Base-by-base conservation (phyloP, 2,797 vertebrate species). In the Pseudochirops corinnae region DNA sequence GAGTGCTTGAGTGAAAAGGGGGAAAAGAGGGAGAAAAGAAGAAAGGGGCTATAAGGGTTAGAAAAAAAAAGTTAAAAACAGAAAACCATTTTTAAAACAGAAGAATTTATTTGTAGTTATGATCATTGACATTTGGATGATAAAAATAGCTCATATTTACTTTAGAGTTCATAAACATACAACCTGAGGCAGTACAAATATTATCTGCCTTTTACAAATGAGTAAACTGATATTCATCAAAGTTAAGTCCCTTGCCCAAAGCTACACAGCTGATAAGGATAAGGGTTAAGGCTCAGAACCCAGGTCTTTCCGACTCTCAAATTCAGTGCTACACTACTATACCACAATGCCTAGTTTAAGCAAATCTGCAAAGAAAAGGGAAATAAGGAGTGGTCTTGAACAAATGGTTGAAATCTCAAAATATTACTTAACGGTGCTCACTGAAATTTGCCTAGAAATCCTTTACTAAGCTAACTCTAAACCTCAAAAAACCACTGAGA, bases 291-390 rank as follows among this genome's bases (percentile, higher is more conserved):
- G 50, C 39, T 55, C 10, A n/a, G 39, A 91, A 62, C 11, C 29
- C 62, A 87, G 50, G 56, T 57, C 29, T 58, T 28, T 52, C 90
- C 74, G 26, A 91, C 46, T 96, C 93, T 53, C 60, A 82, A 91
- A 46, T 31, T 91, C 87, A 90, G n/a, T 26, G 46, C n/a, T 87
- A 87, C 3, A 50, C 21, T 6, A 46, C 9, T 4, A 87, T 46
- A 3, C 74, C 39, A 87, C 24, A 50, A 46, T 39, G 67, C 67
- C 67, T 21, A 74, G 67, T 82, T 82, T 82, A 50, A 39, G 33
- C 9, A 74, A 74, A 74, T 74, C 28, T 74, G 62, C n/a, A 74
- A 39, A 74, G 62, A 74, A 39, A 67, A n/a, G 62, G 1, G 62
- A 67, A n/a, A 67, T n/a, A 18, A 87, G 21, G 74, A 87, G 3